Percentiles rank a stretch among this genome's conserved stretches.
Evolutionary conservation across 2,888 invertebrate genomes (phyloP).

Genomic region (Octonoba sinensis): DNA sequence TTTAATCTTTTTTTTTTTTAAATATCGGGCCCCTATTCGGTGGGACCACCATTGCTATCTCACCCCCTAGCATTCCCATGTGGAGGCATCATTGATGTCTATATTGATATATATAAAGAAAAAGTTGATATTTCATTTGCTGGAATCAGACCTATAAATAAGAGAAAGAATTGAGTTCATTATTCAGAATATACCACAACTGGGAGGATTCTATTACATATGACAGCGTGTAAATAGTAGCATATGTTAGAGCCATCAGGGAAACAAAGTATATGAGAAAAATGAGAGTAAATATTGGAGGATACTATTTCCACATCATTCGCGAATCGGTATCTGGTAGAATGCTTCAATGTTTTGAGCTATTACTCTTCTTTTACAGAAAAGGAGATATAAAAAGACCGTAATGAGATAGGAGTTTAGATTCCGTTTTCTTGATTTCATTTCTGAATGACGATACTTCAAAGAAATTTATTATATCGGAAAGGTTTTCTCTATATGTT

Average conservation of each 20-base stretch:
- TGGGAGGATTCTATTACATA: conserved; percentile 56
- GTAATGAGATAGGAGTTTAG: no score
- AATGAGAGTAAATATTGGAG: conserved; percentile 23
- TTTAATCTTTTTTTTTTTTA: no score
- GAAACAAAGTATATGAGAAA: conserved; percentile 23
- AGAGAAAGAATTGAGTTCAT: conserved; percentile 17
- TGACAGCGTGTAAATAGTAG: conserved; percentile 63
- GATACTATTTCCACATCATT: conserved; percentile 49
- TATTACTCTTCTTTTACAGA: background rate
- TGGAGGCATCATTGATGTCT: no score
- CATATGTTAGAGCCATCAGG: conserved; percentile 57
- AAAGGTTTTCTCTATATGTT: no score
- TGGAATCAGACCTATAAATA: conserved; percentile 38
- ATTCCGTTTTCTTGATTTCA: conserved; percentile 4
- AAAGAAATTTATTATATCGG: no score
- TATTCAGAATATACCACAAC: conserved; percentile 35
- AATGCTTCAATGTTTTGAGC: conserved; percentile 36
- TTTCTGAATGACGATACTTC: conserved; percentile 2
- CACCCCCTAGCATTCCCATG: no score
- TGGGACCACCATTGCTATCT: no score
- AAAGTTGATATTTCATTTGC: background rate
- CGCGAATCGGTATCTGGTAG: conserved; percentile 25
- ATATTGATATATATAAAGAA: no score
- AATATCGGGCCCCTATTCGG: no score
- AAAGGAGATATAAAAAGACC: no score